Evolutionary conservation across 2,113 vertebrate species (phyloP), one percentile per base, ranked within the genome.

Genomic region (Philantomba maxwellii): DNA sequence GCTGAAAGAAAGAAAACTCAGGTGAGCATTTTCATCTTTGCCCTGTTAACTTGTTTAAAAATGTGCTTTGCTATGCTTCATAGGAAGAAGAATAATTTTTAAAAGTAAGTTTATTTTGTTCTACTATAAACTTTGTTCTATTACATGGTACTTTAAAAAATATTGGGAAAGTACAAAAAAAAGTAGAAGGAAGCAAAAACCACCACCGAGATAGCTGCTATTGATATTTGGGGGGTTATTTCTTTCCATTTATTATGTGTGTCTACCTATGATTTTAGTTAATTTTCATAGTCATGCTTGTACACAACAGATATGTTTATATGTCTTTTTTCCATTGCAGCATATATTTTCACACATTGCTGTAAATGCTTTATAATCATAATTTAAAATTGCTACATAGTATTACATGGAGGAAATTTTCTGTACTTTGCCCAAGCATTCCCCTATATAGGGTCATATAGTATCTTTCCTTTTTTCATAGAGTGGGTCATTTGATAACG

Each of bases 21-120:
- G 96, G 97, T 97, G 26, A 77, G 93, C 78, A 78, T 75, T 95
- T 82, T 95, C 15, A 7, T 28, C 36, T 92, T 87, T 84, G 80
- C 23, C n/a, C 84, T 62, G 28, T 87, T 82, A 58, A 84, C 91
- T 92, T 23, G 6, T 47, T 93, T 17, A 96, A 36, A 80, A 73
- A 36, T 80, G 14, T 49, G 53, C 12, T 66, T 96, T 82, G 53
- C 30, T 81, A 36, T 28, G 33, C 25, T 64, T 91, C 62, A 21
- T 28, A 58, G 86, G 36, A 9, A 66, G 30, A 73, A 30, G 51
- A 92, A 47, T 47, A 33, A 53, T 14, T 57, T 86, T 88, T 78
- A 47, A 96, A 92, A 82, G 39, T 57, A 87, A 62, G 12, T 81
- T 88, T 19, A 39, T 81, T 90, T 90, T 85, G 33, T n/a, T 89